Evolutionary conservation across 2,888 invertebrate species (phyloP).

Genomic region (Eremobia ochroleuca): DNA sequence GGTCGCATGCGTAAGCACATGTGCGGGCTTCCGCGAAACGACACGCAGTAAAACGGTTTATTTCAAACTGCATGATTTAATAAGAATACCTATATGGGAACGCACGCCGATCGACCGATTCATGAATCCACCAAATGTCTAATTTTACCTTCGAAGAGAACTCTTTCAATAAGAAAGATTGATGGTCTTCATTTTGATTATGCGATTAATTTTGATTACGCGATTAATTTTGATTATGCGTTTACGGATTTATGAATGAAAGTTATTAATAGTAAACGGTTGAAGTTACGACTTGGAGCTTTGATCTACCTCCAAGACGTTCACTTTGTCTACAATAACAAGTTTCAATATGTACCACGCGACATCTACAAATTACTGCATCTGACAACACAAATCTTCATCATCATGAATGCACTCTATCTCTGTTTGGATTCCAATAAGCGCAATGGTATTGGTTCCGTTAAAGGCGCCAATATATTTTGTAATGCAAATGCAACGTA

Average conservation of each 20-base stretch:
- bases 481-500: constrained; percentile 69
- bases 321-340: background rate
- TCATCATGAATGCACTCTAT: constrained; percentile 40
- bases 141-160: background rate
- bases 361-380: constrained; percentile 21
- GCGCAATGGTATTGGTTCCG: constrained; percentile 60
- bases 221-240: too few species aligned
- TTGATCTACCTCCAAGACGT: background rate
- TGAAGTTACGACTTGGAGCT: too few species aligned
- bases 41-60: constrained; percentile 70
- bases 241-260: background rate
- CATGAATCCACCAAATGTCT: constrained; percentile 11
- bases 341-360: constrained; percentile 7
- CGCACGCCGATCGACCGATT: background rate
- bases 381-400: constrained; percentile 38
- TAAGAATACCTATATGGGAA: constrained; percentile 38
- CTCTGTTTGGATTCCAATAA: constrained; percentile 66
- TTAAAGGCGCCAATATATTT: constrained; percentile 68
- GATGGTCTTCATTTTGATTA: background rate
- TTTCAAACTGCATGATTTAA: constrained; percentile 74
- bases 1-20: constrained; percentile 61
- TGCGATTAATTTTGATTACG: too few species aligned
- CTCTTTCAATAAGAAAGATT: too few species aligned
- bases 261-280: background rate
- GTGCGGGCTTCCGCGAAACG: constrained; percentile 77